These are phyloP conservation scores for Pantherophis vulpinus DNA, from an alignment of 2,797 vertebrate genomes.

Conservation along the genomic window DNA sequence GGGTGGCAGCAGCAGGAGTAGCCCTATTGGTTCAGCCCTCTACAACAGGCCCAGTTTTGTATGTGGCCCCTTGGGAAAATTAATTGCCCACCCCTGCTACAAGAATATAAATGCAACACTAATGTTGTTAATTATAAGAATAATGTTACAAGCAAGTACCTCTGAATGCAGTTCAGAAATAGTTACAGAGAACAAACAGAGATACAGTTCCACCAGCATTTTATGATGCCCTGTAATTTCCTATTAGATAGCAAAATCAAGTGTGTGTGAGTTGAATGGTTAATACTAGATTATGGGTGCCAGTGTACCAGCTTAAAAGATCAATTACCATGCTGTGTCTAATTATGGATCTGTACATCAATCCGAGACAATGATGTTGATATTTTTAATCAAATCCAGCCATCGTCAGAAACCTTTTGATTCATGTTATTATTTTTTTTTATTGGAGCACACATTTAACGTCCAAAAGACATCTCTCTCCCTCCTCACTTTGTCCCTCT, in stretches of 20 bases:
- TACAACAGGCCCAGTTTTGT: too few relatives aligned
- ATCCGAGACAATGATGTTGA: not conserved
- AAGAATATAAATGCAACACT: conserved; percentile 18
- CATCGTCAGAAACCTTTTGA: not conserved
- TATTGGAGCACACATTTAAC: not conserved
- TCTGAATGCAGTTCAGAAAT: conserved; percentile 15
- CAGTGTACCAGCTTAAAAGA: not conserved
- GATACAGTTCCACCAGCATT: not conserved
- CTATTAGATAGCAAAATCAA: conserved; percentile 9
- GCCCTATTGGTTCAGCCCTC: too few relatives aligned
- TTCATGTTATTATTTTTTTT: not conserved
- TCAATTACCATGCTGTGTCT: not conserved
- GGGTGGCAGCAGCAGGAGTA: too few relatives aligned
- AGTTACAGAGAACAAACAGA: not conserved
- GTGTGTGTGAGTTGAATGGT: conserved; percentile 4
- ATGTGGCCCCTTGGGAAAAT: too few relatives aligned
- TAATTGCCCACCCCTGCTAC: too few relatives aligned
- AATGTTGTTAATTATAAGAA: not conserved
- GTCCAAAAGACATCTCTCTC: not conserved
- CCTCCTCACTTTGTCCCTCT: not conserved
- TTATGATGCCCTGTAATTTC: conserved; percentile 15
- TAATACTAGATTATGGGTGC: not conserved
- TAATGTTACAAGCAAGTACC: conserved; percentile 7
- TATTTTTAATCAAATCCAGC: not conserved
- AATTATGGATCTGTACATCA: not conserved